Conservation (phyloP, 2,797 vertebrate genomes). For the Morus bassanus region DNA sequence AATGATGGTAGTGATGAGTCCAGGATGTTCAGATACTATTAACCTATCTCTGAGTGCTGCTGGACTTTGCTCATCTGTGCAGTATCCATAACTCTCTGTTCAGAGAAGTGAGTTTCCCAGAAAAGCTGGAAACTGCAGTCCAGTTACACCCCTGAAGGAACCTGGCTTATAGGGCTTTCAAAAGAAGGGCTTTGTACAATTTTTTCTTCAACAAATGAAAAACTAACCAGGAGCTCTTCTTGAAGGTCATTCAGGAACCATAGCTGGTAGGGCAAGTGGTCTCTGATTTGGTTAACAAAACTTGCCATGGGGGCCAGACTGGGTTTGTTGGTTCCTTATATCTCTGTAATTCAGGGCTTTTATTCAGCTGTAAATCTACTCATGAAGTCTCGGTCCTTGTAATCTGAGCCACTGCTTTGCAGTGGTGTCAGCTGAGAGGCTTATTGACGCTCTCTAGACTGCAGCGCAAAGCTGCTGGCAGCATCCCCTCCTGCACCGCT, state of each 20-base stretch:
- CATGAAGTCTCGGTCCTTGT: background rate
- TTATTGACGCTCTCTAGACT: accelerated
- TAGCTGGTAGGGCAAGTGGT: background rate
- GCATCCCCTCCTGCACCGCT: background rate
- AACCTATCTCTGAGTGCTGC: background rate
- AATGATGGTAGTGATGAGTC: background rate
- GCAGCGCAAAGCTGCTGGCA: background rate
- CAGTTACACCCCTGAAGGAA: background rate
- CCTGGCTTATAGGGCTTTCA: background rate
- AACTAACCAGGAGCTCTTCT: background rate
- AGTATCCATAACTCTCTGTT: background rate
- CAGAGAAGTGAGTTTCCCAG: background rate
- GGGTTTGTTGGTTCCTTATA: background rate
- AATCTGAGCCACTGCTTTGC: background rate
- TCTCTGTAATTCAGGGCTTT: background rate
- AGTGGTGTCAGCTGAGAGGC: background rate
- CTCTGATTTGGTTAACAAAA: background rate
- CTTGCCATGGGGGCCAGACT: background rate
- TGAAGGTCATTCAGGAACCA: background rate
- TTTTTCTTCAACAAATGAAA: background rate
- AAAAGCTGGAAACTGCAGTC: background rate
- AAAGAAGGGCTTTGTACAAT: background rate
- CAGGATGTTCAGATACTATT: background rate
- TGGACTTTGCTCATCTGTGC: background rate
- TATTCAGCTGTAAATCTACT: background rate